Evolutionary conservation across 2,797 vertebrate genomes (phyloP).

Genomic region (Enteromius anoplus): DNA sequence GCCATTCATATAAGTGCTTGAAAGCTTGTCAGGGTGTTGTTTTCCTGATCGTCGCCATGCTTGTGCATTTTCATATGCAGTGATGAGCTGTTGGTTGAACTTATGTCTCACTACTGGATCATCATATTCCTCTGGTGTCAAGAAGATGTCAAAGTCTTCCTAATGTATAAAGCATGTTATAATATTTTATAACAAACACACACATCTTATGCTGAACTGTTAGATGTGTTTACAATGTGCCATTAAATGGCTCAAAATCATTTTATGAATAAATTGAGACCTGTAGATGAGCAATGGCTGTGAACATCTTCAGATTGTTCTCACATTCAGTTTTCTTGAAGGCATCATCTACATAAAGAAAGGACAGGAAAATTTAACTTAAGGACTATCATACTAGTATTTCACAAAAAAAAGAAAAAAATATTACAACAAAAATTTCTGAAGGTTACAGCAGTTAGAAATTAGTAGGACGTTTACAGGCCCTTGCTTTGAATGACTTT

Average conservation of each 20-base stretch:
- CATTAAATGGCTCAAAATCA: not conserved
- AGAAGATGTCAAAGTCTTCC: conserved; percentile 90
- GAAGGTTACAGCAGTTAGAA: too few relatives aligned
- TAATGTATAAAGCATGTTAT: conserved; percentile 55
- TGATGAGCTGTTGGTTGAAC: conserved; percentile 85
- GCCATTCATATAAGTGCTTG: not conserved
- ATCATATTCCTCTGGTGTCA: conserved; percentile 84
- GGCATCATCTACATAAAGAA: conserved; percentile 70
- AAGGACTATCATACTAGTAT: not conserved
- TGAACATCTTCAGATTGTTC: conserved; percentile 84
- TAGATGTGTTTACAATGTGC: not conserved
- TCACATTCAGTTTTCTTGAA: conserved; percentile 84
- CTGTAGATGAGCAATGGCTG: conserved; percentile 85
- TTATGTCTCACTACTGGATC: conserved; percentile 76
- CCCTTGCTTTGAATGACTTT: too few relatives aligned
- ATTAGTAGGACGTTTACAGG: too few relatives aligned
- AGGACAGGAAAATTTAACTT: not conserved
- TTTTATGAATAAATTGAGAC: conserved; percentile 64
- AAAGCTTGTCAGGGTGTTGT: conserved; percentile 38
- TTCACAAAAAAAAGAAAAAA: too few relatives aligned
- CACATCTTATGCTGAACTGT: not conserved
- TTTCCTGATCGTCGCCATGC: conserved; percentile 58
- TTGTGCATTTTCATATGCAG: conserved; percentile 77
- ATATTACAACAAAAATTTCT: too few relatives aligned
- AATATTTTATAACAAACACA: not conserved